Evolutionary conservation across 2,888 invertebrate genomes (phyloP).

Genomic region (Acronicta psi): DNA sequence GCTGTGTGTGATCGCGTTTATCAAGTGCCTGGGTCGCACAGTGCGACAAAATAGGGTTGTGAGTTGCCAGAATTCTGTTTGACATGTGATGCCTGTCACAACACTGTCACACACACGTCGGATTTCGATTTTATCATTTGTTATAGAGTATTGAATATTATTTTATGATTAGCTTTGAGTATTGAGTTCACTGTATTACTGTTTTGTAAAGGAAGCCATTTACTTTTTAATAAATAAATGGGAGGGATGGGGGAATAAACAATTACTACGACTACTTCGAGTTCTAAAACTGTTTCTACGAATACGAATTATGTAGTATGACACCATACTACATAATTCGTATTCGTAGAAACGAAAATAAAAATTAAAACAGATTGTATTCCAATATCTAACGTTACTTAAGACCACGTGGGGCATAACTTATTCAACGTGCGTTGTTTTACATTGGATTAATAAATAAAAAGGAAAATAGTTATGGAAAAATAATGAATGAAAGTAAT

Average conservation of each 20-base stretch:
- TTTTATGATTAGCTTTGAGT: conserved; percentile 41
- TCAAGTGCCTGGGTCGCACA: conserved; percentile 48
- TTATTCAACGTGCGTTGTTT: too few species aligned
- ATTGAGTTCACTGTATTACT: conserved; percentile 22
- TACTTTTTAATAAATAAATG: background rate
- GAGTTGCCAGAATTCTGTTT: conserved; percentile 44
- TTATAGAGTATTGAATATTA: conserved; percentile 43
- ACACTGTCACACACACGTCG: conserved; percentile 54
- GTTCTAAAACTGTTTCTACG: too few species aligned
- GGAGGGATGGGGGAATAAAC: too few species aligned
- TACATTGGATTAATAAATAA: too few species aligned
- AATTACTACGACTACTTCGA: too few species aligned
- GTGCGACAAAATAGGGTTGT: conserved; percentile 50
- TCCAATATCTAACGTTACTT: background rate
- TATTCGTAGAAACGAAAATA: too few species aligned
- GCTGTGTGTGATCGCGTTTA: conserved; percentile 42
- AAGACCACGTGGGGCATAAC: background rate
- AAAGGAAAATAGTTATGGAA: too few species aligned
- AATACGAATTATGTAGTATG: too few species aligned
- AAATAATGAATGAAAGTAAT: too few species aligned
- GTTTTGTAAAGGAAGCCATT: conserved; percentile 17
- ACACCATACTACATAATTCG: too few species aligned
- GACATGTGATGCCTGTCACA: conserved; percentile 54
- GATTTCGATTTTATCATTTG: conserved; percentile 52
- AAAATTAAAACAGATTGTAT: background rate